Evolutionary conservation across 2,113 vertebrate species (phyloP), one percentile per base, ranked within the genome.

Genomic region (Cryptoleucopteryx plumbea): DNA sequence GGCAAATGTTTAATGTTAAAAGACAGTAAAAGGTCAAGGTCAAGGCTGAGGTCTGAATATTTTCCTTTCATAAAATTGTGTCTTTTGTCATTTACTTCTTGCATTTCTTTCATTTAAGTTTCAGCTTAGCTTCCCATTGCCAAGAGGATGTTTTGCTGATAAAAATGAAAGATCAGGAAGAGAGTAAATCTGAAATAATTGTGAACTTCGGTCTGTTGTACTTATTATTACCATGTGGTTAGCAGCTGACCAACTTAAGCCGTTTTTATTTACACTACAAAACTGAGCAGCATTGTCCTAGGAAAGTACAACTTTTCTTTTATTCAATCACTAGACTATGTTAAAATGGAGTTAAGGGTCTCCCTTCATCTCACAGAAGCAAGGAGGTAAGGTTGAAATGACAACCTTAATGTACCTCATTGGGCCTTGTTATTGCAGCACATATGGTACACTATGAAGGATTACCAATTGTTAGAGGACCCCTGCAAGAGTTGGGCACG

Each of bases 201-300:
- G 98, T 98, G 99, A 98, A 98, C 98, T 98, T 98, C 98, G 96
- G 97, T 98, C 98, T 97, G 58, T 95, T 93, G 98, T 96, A 88
- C 97, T 99, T 98, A 98, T 98, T 98, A 98, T 98, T 96, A 98
- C 98, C 99, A 99, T 99, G 99, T 99, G 99, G 99, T 97, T 98
- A 99, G 98, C 99, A 99, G 99, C 99, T 99, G 99, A 99, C 99
- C 98, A 97, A 98, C 98, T 98, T 98, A 98, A 99, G 98, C 98
- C 81, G 88, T 97, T 98, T 97, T 96, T 97, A 98, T 98, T 99
- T 98, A 97, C 98, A 96, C 97, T 96, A 97, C 98, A 98, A 98
- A 99, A 98, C 98, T 98, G 96, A 98, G 98, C 98, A 95, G 98
- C 97, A 90, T 98, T 98, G 98, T 98, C 98, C 97, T 93, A 94